Evolutionary conservation across 2,888 invertebrate genomes (phyloP).

Genomic region (Chrysotoxum bicinctum): DNA sequence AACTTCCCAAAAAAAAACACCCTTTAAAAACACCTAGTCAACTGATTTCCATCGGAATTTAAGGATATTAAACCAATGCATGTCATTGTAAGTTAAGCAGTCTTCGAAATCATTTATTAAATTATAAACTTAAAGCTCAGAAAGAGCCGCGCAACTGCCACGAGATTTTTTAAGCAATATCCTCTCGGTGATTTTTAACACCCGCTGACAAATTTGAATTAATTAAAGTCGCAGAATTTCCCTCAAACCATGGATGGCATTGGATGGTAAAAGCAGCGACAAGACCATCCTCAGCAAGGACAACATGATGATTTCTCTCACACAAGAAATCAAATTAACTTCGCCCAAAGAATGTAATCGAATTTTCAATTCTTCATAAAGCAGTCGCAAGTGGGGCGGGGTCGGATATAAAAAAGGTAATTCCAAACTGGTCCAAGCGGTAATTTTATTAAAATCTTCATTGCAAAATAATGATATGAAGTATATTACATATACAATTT

Average conservation of each 20-base stretch:
- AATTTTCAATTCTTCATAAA: conserved; percentile 16
- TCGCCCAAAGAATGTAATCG: conserved; percentile 6
- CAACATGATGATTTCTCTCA: conserved; percentile 2
- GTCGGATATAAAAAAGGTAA: neutral
- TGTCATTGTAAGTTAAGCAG: too few relatives aligned
- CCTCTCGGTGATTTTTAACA: neutral
- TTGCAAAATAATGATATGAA: neutral
- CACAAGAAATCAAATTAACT: conserved; percentile 8
- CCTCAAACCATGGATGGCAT: neutral
- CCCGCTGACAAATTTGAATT: conserved; percentile 3
- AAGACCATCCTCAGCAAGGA: neutral
- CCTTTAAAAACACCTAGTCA: too few relatives aligned
- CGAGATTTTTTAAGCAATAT: neutral
- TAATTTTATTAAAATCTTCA: conserved; percentile 5
- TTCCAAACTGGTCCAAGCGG: neutral
- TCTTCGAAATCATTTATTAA: too few relatives aligned
- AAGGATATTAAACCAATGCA: too few relatives aligned
- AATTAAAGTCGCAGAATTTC: neutral
- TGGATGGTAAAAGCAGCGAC: neutral
- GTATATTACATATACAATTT: too few relatives aligned
- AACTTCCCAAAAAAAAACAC: too few relatives aligned
- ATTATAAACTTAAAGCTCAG: too few relatives aligned
- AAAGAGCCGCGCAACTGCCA: neutral
- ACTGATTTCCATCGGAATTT: too few relatives aligned
- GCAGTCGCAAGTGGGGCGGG: neutral